Evolutionary conservation across 2,888 invertebrate species (phyloP), one percentile per base, ranked within the genome.

Genomic region (Xanthostigma xanthostigma): DNA sequence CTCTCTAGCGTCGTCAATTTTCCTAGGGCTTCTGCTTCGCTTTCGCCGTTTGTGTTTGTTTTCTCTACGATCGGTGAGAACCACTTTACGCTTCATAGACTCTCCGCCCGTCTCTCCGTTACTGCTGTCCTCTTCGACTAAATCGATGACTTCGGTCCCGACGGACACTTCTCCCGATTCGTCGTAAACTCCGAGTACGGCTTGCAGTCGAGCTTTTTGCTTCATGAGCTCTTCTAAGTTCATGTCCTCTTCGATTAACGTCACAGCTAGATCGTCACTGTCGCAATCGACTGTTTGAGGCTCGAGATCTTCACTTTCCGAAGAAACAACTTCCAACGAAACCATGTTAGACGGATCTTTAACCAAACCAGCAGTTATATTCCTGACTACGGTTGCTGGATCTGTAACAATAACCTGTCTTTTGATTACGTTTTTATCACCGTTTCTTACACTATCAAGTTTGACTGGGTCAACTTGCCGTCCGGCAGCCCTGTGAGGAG

Each of bases 141-240:
- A 69, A 62, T 42, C 27, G 27, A 81, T 81, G 54, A 80, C 65
- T 54, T 74, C 75, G 54, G 70, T 64, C 60, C 65, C 68, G 57
- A 63, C 62, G 59, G 59, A 58, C 56, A 41, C 46, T 41, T 76
- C 75, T 44, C 75, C 75, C 36, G 83, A 83, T 0, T 82, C 84
- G 59, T 76, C 74, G 62, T 84, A 87, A 51, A 87, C 87, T 42
- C 81, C 81, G 43, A 86, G 68, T 36, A 84, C 74, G 38, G 87
- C 87, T 67, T 90, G 89, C 41, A 90, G 68, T 41, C 81, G 58
- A 59, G 87, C 89, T 68, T 91, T 91, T 63, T 91, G 90, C 59
- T 81, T 82, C 89, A 91, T 91, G 49, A 91, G 68, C 55, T 91
- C 91, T 60, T 91, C 91, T 34, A 91, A 67, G 62, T 91, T 89